phyloP scores from a whole-genome alignment of 2,888 invertebrate genomes.

The Lumbricus terrestris region DNA sequence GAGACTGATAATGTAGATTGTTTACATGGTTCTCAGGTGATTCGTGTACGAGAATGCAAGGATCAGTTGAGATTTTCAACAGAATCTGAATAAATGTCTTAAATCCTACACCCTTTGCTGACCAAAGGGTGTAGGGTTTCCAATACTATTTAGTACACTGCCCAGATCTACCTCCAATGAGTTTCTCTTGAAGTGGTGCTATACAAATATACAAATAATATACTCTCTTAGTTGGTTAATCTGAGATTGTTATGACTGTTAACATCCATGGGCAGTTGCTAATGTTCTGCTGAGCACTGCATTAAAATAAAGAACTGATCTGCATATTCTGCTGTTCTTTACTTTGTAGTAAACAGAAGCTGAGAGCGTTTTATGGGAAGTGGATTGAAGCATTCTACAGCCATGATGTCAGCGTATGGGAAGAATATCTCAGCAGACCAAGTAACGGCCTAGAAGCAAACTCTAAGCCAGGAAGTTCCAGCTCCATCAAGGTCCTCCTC shows the following conservation, averaged over 20 bases:
- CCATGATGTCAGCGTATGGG: conserved; percentile 26
- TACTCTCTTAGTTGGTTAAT: background rate
- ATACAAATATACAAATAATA: no score
- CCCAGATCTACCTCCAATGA: no score
- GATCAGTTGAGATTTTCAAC: no score
- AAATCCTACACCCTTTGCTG: no score
- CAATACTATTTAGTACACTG: no score
- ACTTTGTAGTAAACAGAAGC: conserved; percentile 65
- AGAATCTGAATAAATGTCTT: no score
- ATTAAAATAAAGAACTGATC: background rate
- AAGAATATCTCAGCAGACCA: conserved; percentile 20
- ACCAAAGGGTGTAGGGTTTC: no score
- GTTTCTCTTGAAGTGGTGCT: no score
- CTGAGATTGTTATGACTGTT: background rate
- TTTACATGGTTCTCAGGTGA: no score
- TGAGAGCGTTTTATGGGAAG: conserved; percentile 40
- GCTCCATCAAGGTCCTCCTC: background rate
- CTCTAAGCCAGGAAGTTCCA: background rate
- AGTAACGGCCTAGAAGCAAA: background rate
- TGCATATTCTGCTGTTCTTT: background rate
- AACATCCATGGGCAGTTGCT: no score
- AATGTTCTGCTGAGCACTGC: background rate
- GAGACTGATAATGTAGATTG: no score
- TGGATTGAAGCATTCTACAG: conserved; percentile 72
- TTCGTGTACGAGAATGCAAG: no score